Conservation (phyloP, 2,888 invertebrate species). For the Lucinisca nassula region DNA sequence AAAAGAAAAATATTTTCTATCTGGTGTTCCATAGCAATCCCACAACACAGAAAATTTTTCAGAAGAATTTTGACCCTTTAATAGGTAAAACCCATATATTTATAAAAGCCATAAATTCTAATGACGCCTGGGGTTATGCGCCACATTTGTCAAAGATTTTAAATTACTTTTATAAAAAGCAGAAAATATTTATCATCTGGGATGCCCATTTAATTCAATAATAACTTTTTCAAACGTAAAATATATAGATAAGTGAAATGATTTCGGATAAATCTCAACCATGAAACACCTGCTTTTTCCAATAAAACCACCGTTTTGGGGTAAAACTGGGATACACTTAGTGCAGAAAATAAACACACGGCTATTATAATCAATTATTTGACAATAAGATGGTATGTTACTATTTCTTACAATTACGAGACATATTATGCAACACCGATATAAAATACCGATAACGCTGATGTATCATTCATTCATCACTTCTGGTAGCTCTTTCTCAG, state of each 20-base stretch:
- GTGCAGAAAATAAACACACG: not conserved
- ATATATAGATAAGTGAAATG: not conserved
- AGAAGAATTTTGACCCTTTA: too few species aligned
- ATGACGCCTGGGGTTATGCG: not conserved
- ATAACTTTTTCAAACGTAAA: not conserved
- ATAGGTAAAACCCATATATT: not conserved
- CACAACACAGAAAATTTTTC: too few species aligned
- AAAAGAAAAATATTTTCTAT: too few species aligned
- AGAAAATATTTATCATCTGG: not conserved
- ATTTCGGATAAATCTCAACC: not conserved
- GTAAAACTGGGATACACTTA: not conserved
- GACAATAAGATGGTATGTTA: not conserved
- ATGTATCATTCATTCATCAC: not conserved
- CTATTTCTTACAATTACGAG: not conserved
- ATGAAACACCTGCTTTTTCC: not conserved
- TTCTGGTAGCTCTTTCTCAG: not conserved
- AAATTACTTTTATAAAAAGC: not conserved
- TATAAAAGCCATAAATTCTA: not conserved
- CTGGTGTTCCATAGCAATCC: too few species aligned
- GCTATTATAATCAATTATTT: slow-evolving; percentile 1
- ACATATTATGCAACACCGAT: not conserved
- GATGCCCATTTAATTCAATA: not conserved
- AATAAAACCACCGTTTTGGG: not conserved
- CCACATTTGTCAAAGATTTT: not conserved
- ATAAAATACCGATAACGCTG: not conserved